A percentile compares a stretch with the other conserved stretches of the same genome.
Evolutionary conservation across 2,888 invertebrate genomes (phyloP).

Genomic region (Acanthopleura granulata): DNA sequence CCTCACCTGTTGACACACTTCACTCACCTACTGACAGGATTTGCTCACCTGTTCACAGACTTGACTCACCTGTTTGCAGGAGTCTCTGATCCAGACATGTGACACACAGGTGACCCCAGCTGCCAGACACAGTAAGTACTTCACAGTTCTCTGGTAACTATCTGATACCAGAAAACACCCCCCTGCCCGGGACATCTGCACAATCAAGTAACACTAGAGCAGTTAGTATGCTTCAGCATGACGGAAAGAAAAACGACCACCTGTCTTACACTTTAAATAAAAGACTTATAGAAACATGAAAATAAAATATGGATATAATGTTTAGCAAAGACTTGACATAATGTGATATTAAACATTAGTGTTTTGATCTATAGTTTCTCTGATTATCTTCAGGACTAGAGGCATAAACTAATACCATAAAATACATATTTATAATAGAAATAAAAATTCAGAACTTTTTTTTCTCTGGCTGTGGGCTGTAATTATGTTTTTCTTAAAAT

Average conservation of each 20-base stretch:
- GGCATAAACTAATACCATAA: no score
- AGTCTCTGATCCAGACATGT: constrained; percentile 80
- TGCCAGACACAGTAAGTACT: constrained; percentile 81
- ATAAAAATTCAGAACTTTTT: no score
- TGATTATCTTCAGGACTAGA: no score
- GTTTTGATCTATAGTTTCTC: no score
- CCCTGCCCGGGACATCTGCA: constrained; percentile 43
- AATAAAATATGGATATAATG: background rate
- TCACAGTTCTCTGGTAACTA: constrained; percentile 80
- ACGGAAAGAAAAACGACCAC: background rate
- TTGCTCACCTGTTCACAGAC: no score
- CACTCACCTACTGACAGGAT: no score
- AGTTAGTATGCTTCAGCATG: no score
- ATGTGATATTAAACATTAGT: no score
- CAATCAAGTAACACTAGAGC: background rate
- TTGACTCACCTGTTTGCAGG: constrained; percentile 70
- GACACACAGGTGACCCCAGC: constrained; percentile 77
- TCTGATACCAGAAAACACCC: constrained; percentile 76
- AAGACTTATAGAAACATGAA: background rate
- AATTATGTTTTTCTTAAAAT: no score
- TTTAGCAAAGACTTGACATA: background rate
- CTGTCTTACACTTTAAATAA: background rate
- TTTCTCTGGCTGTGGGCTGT: no score
- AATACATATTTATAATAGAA: no score
- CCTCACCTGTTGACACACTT: no score